Evolutionary conservation across 2,797 vertebrate genomes (phyloP), one percentile per base, ranked within the genome.

Genomic region (Pelobates cultripes): DNA sequence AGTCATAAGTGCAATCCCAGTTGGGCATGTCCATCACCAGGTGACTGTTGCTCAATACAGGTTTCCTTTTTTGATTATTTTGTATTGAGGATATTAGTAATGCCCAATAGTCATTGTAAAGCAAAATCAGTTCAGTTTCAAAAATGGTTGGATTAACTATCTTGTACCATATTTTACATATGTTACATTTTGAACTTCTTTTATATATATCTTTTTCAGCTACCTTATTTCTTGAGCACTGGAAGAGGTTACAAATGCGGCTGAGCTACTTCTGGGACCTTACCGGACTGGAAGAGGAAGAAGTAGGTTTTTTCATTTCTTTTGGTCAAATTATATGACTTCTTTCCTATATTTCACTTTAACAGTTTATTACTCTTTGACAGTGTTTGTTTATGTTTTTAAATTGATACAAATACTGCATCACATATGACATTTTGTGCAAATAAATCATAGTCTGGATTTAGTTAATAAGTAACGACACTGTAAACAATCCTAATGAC

Each of bases 211-310:
- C 7, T 15, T 61, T 79, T 87, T 75, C 87, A 99, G 98, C 97
- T 68, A 97, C 97, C 57, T 97, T 96, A 91, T 99, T 99, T 89
- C 94, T 98, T 43, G 97, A 99, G 87, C 96, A 98, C 87, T 99
- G 98, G 98, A 99, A 99, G 84, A 95, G 97, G 75, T 90, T 96
- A 73, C 98, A 99, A 91, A 96, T 98, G 95, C 95, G 95, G 87
- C 81, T 99, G 86, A 95, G 93, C 88, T 97, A 99, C 87, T 93
- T 94, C 77, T 99, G 98, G 98, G 97, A 99, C 90, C 92, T 99
- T 79, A 97, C 96, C 1, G 97, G 95, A 66, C 83, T 99, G 75
- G 98, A 99, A 80, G 97, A 99, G 60, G 96, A 99, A 87, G 96
- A 99, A 92, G 98, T 99, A 89, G 93, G 89, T 91, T 67, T 14